Evolutionary conservation across 2,888 invertebrate genomes (phyloP).

Genomic region (Xestia sexstrigata): DNA sequence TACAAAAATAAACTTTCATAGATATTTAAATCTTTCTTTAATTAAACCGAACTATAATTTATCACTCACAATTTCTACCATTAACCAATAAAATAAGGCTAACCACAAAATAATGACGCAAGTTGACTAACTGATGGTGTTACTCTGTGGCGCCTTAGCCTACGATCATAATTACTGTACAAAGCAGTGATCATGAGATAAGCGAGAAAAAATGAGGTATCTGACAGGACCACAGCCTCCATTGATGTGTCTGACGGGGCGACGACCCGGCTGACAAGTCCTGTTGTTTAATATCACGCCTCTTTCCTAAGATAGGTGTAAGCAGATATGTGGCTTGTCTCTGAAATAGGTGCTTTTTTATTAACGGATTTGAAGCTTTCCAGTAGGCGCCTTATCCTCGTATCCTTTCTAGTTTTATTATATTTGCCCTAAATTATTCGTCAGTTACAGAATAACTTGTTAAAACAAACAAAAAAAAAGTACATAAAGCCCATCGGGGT

Average conservation of each 20-base stretch:
- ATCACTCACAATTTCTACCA: conserved; percentile 15
- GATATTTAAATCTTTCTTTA: conserved; percentile 19
- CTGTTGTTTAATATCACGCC: conserved; percentile 38
- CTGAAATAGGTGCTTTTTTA: not conserved
- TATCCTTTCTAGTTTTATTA: not conserved
- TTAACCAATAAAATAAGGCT: conserved; percentile 26
- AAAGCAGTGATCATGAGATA: conserved; percentile 78
- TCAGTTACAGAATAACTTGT: not conserved
- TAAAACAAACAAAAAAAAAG: no score
- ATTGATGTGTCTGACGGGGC: conserved; percentile 67
- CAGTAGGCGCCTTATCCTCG: not conserved
- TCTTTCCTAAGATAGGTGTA: not conserved
- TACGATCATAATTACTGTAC: conserved; percentile 80
- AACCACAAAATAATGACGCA: conserved; percentile 42
- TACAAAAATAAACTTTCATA: not conserved
- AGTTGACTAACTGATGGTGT: conserved; percentile 34
- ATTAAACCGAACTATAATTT: conserved; percentile 7
- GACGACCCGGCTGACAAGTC: conserved; percentile 64
- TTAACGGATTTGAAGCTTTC: not conserved
- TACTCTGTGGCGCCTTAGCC: conserved; percentile 62
- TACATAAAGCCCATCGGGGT: no score
- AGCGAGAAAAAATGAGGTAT: conserved; percentile 76
- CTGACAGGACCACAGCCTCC: conserved; percentile 73
- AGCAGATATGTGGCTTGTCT: conserved; percentile 13
- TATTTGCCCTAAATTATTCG: not conserved